Conservation (phyloP, 2,113 vertebrate species). For the Shinisaurus crocodilurus region DNA sequence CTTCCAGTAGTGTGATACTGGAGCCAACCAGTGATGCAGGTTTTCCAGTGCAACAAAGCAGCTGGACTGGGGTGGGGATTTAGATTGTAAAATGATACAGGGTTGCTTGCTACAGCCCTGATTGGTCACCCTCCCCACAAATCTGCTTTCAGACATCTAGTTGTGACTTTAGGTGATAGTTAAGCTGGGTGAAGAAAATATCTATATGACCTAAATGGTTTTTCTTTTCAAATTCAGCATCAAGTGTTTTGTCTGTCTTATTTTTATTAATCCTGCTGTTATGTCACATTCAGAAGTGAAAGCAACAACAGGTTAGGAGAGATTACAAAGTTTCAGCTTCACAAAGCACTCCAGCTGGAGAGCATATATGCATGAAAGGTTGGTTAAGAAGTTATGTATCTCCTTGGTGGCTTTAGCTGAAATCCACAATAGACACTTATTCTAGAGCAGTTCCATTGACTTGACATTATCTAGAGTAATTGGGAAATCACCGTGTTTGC, state of each 20-base stretch:
- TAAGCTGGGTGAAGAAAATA: background rate
- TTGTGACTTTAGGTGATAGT: background rate
- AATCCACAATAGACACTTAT: background rate
- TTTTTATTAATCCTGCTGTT: background rate
- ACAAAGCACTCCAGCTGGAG: background rate
- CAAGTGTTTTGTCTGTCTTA: background rate
- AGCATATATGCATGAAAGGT: background rate
- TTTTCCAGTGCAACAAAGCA: too few relatives aligned
- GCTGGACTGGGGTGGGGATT: too few relatives aligned
- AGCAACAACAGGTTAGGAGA: background rate
- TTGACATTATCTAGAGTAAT: background rate
- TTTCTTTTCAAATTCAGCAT: background rate
- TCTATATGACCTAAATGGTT: background rate
- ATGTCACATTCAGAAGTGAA: background rate
- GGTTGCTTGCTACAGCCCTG: background rate
- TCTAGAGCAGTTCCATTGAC: background rate
- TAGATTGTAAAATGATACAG: too few relatives aligned
- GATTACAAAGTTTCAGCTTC: background rate
- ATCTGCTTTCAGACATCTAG: background rate
- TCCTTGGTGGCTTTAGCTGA: background rate
- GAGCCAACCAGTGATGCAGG: too few relatives aligned
- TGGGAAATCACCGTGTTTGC: background rate
- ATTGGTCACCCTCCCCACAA: background rate
- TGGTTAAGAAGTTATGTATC: background rate
- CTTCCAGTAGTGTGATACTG: too few relatives aligned